Conservation (phyloP, 2,113 vertebrate genomes). For the Lipophrys pholis region DNA sequence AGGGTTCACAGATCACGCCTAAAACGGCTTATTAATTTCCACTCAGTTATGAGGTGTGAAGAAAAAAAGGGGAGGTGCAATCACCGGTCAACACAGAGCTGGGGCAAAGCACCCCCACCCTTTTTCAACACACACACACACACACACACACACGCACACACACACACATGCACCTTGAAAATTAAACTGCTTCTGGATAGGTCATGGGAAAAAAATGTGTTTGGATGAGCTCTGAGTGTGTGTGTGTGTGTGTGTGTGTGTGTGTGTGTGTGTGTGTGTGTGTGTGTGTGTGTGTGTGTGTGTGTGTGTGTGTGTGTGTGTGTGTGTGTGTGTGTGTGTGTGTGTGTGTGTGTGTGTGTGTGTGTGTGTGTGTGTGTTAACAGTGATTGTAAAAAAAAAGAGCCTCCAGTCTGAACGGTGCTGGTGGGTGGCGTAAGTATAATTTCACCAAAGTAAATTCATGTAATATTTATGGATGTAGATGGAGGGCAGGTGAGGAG, state of each 20-base stretch:
- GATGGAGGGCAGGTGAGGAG: slow-evolving; percentile 32
- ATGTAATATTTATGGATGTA: slow-evolving; percentile 74
- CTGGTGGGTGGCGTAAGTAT: slow-evolving; percentile 39
- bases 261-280: neutral
- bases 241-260: neutral
- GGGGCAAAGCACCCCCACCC: slow-evolving; percentile 12
- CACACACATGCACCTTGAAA: slow-evolving; percentile 58
- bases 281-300: neutral
- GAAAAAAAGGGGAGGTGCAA: slow-evolving; percentile 60
- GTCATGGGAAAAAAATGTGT: slow-evolving; percentile 20
- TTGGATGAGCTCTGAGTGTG: neutral
- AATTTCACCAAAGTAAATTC: slow-evolving; percentile 75
- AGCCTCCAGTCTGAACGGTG: slow-evolving; percentile 33
- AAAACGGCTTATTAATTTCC: slow-evolving; percentile 82
- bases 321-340: slow-evolving; percentile 8
- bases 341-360: neutral
- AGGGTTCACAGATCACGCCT: slow-evolving; percentile 80
- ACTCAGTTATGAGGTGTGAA: slow-evolving; percentile 74
- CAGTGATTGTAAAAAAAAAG: slow-evolving; percentile 31
- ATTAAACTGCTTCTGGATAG: slow-evolving; percentile 65
- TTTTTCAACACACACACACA: neutral
- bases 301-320: neutral
- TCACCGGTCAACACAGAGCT: slow-evolving; percentile 50
- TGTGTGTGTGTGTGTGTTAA: slow-evolving; percentile 3
- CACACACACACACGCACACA: slow-evolving; percentile 12